Base-by-base conservation (phyloP, 2,888 invertebrate species). In the Dascillus cervinus region DNA sequence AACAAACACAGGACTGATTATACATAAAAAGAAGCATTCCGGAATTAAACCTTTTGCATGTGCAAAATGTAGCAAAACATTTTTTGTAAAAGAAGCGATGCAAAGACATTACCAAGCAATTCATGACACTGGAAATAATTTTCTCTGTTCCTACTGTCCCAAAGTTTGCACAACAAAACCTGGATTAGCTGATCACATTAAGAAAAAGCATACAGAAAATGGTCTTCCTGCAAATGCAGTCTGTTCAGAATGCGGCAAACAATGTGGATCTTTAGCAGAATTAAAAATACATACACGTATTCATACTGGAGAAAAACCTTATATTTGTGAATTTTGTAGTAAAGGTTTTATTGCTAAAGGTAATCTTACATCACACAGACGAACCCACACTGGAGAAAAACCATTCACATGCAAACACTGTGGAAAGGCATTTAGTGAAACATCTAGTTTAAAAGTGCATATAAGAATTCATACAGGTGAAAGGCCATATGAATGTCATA, bases 21-120 rank as follows among this genome's bases (percentile, higher is more conserved):
- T 56, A 2, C 62, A 63, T 29, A 47, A 54, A n/a, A 52, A 57
- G 3, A 50, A 53, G 12, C 62, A 62, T 32, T 43, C 49, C 4
- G 54, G 55, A 3, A 48, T 55, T 13, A 52, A 54, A 25, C 58
- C 58, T 0, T 54, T 53, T 25, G 36, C 31, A 11, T 61, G 60
- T 25, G 37, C 50, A 2, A 19, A 39, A 4, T 49, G 49, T 26
- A 43, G 43, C 11, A 49, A 43, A 22, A 22, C 37, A 3, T 49
- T 49, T 17, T 44, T 39, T 17, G 46, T 41, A 6, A 44, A 45
- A 35, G 44, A 47, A 25, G 39, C 47, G n/a, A 41, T 49, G 41
- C 44, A 46, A 20, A 30, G 45, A 11, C 49, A 49, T 24, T 44
- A 35, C 12, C 32, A 34, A 6, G 45, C 47, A 3, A 46, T 49